Evolutionary conservation across 2,113 vertebrate species (phyloP).

Genomic region (Sapajus apella): DNA sequence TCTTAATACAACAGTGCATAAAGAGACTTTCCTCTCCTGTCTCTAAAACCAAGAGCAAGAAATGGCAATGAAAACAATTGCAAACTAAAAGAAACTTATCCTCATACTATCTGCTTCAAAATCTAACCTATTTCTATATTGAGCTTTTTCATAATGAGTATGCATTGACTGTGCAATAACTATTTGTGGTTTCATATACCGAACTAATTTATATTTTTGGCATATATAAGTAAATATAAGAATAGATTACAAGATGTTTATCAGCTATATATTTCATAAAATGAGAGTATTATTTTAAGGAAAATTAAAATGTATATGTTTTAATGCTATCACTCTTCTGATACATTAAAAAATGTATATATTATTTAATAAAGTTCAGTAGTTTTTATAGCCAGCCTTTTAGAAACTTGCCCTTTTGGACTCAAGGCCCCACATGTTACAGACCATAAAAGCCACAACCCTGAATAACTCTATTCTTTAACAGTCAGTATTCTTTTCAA

Average conservation of each 20-base stretch:
- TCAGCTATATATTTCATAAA: not conserved
- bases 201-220: not conserved
- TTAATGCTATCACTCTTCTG: not conserved
- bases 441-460: constrained; percentile 1
- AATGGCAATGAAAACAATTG: not conserved
- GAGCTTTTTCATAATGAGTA: not conserved
- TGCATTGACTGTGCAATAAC: not conserved
- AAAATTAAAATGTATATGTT: not conserved
- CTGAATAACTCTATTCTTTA: not conserved
- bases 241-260: not conserved
- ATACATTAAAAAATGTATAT: not conserved
- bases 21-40: not conserved
- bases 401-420: not conserved
- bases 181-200: not conserved
- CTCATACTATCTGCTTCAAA: not conserved
- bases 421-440: not conserved
- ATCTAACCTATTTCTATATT: not conserved
- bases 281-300: not conserved
- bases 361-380: not conserved
- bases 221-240: not conserved
- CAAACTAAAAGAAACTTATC: not conserved
- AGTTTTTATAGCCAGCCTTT: not conserved
- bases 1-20: not conserved
- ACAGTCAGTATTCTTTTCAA: not conserved
- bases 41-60: not conserved